Percentiles rank a stretch among this genome's conserved stretches.
Evolutionary conservation across 2,113 vertebrate species (phyloP).

Genomic region (Sciurus niger): DNA sequence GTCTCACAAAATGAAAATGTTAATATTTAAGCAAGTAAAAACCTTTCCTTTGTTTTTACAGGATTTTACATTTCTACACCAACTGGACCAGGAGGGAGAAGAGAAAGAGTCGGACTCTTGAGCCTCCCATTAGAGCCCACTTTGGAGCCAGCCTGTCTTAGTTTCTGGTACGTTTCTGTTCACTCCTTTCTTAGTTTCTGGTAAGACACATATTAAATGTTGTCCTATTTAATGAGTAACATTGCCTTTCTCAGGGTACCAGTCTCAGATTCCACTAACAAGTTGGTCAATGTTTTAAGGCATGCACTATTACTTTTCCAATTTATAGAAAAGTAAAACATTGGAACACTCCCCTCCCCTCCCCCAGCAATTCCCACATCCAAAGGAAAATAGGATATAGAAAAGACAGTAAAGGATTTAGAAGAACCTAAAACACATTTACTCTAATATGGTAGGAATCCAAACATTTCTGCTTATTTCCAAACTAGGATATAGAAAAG

Average conservation of each 20-base stretch:
- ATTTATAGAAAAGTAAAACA: not conserved
- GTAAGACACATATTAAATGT: constrained; percentile 81
- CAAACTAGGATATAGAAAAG: constrained; percentile 86
- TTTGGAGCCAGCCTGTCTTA: constrained; percentile 89
- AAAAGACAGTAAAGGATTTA: not conserved
- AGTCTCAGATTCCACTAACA: constrained; percentile 9
- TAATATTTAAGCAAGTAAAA: not conserved
- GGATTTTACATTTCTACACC: constrained; percentile 95
- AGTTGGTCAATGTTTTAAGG: not conserved
- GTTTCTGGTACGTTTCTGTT: constrained; percentile 92
- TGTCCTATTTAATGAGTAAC: not conserved
- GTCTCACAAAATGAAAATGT: not conserved
- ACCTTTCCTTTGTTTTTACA: constrained; percentile 76
- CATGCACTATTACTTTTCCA: not conserved
- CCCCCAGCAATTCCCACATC: not conserved
- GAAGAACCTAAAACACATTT: not conserved
- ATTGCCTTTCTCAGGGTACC: not conserved
- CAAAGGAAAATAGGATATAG: not conserved
- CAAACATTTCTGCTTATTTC: constrained; percentile 31
- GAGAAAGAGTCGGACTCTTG: constrained; percentile 88
- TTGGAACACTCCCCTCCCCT: not conserved
- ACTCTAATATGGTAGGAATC: not conserved
- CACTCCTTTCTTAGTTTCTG: constrained; percentile 90
- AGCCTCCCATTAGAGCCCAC: constrained; percentile 89
- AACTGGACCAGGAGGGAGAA: constrained; percentile 74